phyloP scores from a whole-genome alignment of 1,140 invertebrate genomes.

The Chrysomallon squamiferum region DNA sequence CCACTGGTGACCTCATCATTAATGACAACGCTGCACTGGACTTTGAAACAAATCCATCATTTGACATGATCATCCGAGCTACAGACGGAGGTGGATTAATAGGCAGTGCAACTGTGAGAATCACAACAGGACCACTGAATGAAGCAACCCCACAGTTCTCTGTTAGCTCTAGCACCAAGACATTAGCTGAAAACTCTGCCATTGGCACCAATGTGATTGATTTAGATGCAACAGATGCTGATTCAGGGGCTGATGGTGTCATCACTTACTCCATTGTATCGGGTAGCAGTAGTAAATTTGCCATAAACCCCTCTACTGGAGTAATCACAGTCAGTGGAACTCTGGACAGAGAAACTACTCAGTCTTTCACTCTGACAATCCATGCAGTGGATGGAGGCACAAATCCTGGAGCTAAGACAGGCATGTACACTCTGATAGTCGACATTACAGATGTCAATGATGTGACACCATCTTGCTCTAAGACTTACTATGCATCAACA shows the following conservation, averaged over 20 bases:
- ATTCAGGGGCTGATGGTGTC: conserved; percentile 27
- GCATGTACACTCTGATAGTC: conserved; percentile 25
- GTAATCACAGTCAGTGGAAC: conserved; percentile 16
- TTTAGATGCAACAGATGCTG: conserved; percentile 29
- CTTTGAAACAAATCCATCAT: conserved; percentile 79
- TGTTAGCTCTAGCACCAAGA: conserved; percentile 13
- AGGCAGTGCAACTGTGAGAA: conserved; percentile 17
- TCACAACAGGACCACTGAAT: conserved; percentile 76
- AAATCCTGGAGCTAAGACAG: conserved; percentile 13
- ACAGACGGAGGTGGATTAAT: conserved; percentile 28
- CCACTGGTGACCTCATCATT: conserved; percentile 16
- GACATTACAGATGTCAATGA: conserved; percentile 42
- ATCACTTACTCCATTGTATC: conserved; percentile 33
- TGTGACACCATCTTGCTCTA: conserved; percentile 28
- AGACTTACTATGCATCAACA: conserved; percentile 19
- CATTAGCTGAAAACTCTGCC: conserved; percentile 20
- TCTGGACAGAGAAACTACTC: conserved; percentile 34
- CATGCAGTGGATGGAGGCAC: conserved; percentile 28
- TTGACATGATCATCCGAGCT: conserved; percentile 81
- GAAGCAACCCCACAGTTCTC: conserved; percentile 87
- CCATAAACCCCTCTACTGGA: conserved; percentile 33
- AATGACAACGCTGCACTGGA: conserved; percentile 76
- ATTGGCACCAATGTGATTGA: conserved; percentile 15
- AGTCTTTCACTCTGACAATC: conserved; percentile 25
- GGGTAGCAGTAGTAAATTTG: conserved; percentile 27